Conservation (phyloP, 2,113 vertebrate genomes). For the Panthera uncia region DNA sequence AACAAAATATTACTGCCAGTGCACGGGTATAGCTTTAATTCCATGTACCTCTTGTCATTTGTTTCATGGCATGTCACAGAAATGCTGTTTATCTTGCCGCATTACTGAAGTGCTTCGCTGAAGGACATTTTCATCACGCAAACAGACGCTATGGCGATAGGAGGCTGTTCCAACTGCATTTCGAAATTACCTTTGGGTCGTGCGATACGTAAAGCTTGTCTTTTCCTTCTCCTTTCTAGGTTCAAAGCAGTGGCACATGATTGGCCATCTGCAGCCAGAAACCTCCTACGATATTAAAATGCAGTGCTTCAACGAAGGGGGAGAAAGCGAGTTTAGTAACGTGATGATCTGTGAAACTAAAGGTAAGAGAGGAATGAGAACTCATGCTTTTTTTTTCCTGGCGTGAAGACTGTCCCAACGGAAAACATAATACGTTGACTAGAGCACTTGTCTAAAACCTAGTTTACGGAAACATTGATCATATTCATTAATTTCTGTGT, state of each 20-base stretch:
- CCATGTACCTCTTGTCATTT: neutral
- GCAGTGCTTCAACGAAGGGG: constrained; percentile 96
- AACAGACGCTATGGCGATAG: neutral
- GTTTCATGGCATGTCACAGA: neutral
- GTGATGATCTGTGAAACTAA: constrained; percentile 98
- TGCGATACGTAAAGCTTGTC: neutral
- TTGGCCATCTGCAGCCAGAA: constrained; percentile 93
- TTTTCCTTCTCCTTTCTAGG: constrained; percentile 81
- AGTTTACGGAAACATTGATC: neutral
- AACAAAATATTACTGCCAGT: neutral
- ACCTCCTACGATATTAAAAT: constrained; percentile 98
- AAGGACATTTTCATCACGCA: neutral
- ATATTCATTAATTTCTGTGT: neutral
- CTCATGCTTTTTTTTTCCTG: neutral
- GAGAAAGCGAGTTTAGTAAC: constrained; percentile 96
- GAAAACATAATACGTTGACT: neutral
- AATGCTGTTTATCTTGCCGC: neutral
- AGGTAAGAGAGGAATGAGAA: constrained; percentile 83
- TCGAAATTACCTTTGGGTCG: neutral
- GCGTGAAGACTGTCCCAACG: neutral
- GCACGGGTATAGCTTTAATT: neutral
- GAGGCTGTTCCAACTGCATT: neutral
- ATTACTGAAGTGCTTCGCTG: neutral
- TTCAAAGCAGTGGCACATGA: constrained; percentile 94
- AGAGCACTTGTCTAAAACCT: neutral